A percentile compares a stretch with the other conserved stretches of the same genome.
phyloP scores from a whole-genome alignment of 2,797 vertebrate species.

The Tympanoctomys barrerae region DNA sequence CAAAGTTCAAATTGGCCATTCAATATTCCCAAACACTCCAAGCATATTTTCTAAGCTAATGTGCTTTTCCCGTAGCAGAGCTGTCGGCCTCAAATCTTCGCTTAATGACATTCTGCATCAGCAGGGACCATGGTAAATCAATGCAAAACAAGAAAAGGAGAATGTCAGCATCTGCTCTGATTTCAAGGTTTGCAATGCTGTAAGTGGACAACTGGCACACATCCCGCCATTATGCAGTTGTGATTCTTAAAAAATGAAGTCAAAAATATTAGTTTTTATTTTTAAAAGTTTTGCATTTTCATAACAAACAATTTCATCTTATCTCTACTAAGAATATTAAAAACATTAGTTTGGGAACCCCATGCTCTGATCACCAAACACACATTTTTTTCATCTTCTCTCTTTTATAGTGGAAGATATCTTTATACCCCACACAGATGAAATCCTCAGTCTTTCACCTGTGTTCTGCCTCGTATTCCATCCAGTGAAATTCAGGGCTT shows the following conservation, averaged over 20 bases:
- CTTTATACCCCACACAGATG: not conserved
- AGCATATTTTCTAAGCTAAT: not conserved
- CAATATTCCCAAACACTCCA: not conserved
- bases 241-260: not conserved
- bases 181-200: not conserved
- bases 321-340: not conserved
- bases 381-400: not conserved
- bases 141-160: not conserved
- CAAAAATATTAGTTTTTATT: not conserved
- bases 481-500: not conserved
- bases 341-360: not conserved
- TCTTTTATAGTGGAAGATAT: not conserved
- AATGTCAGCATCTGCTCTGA: not conserved
- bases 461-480: not conserved
- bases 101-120: not conserved
- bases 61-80: not conserved
- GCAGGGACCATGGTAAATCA: not conserved
- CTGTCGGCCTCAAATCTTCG: not conserved
- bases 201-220: not conserved
- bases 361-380: not conserved
- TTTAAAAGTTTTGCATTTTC: not conserved
- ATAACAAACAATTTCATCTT: not conserved
- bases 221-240: not conserved
- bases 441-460: not conserved
- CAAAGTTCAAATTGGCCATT: not conserved